Percentiles rank a stretch among this genome's conserved stretches.
Conservation (phyloP, 1,140 invertebrate species). For the Euwallacea fornicatus region DNA sequence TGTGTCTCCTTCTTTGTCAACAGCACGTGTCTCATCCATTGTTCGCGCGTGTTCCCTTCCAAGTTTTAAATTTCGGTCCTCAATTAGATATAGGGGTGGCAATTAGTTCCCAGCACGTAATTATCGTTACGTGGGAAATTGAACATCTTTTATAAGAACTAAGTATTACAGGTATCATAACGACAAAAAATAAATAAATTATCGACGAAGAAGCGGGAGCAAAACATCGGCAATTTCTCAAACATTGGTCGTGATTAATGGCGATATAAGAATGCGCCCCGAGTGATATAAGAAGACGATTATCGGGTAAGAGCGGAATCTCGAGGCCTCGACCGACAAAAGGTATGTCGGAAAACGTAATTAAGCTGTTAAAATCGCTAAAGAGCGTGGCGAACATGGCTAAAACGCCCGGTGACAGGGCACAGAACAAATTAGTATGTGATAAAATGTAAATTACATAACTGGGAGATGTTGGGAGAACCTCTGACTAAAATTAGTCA, state of each 20-base stretch:
- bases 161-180: not conserved
- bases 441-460: not conserved
- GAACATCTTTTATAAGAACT: not conserved
- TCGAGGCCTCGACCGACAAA: constrained; percentile 21
- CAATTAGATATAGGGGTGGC: constrained; percentile 1
- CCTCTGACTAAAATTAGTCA: too few relatives aligned
- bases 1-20: constrained; percentile 17
- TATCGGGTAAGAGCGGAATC: constrained; percentile 16
- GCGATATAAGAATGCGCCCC: constrained; percentile 23
- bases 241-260: constrained; percentile 22
- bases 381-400: constrained; percentile 14
- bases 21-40: constrained; percentile 19
- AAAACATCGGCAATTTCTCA: constrained; percentile 15
- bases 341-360: constrained; percentile 17
- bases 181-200: constrained; percentile 5
- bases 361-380: constrained; percentile 25
- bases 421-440: constrained; percentile 4
- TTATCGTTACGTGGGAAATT: constrained; percentile 8
- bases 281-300: constrained; percentile 24
- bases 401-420: not conserved
- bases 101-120: constrained; percentile 4
- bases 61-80: constrained; percentile 20
- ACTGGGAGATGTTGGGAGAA: too few relatives aligned
- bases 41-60: constrained; percentile 13
- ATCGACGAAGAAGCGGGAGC: constrained; percentile 16